A percentile compares a stretch with the other conserved stretches of the same genome.
These are phyloP conservation scores for Alethe diademata DNA, from an alignment of 2,113 vertebrate genomes.

Conservation along the genomic window DNA sequence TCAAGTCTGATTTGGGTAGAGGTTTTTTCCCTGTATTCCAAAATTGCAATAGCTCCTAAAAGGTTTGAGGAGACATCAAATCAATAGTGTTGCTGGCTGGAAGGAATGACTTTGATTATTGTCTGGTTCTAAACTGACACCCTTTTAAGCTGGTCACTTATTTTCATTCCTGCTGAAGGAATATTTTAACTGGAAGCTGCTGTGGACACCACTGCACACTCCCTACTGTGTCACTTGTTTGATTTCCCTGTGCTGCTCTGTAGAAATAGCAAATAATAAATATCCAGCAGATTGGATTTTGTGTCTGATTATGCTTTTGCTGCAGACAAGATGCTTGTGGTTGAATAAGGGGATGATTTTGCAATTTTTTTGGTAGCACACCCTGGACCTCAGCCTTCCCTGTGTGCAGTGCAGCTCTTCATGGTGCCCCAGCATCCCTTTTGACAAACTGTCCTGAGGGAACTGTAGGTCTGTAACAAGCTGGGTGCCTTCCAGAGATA, in stretches of 20 bases:
- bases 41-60: background rate
- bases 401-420: background rate
- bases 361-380: fast-evolving
- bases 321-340: background rate
- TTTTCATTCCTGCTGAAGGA: background rate
- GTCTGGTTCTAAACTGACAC: background rate
- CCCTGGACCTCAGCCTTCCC: background rate
- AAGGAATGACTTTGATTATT: background rate
- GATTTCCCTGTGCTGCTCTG: background rate
- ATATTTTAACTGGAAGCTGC: background rate
- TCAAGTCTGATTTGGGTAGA: background rate
- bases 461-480: background rate
- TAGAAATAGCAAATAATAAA: background rate
- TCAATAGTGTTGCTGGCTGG: fast-evolving
- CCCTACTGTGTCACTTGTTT: background rate
- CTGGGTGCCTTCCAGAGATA: background rate
- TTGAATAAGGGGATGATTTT: background rate
- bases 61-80: background rate
- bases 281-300: background rate
- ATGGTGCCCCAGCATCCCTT: background rate
- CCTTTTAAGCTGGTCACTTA: background rate
- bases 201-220: fast-evolving
- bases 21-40: fast-evolving
- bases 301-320: background rate
- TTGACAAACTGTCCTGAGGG: background rate